Base-by-base conservation (phyloP, 2,888 invertebrate genomes). In the Coecobrya sp. region DNA sequence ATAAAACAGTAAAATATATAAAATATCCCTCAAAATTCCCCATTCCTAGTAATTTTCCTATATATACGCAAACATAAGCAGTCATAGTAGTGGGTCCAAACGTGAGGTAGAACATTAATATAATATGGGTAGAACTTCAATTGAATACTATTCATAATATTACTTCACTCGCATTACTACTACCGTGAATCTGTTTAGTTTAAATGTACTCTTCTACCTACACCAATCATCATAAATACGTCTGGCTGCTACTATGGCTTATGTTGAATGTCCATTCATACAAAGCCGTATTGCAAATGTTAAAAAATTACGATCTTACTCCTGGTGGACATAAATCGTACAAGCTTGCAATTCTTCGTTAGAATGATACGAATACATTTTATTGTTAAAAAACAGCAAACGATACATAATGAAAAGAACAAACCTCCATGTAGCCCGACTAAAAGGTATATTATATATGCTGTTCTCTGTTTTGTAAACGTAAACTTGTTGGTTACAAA, bases 1-100 rank as follows among this genome's bases (percentile, higher is more conserved):
- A 89, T 89, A 85, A 89, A 89, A 68, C 81, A 89, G 89, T 65
- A 79, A 89, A 89, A 82, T 81, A 82, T 70, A 81, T 65, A 79
- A 89, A 89, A 82, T 81, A 82, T 70, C 81, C 76, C 49, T 73
- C 73, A 45, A 88, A 89, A 89, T 82, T 59, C 82, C 89, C 27
- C 89, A 84, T 73, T 84, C 70, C 59, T 73, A 73, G 27, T 81
- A 81, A n/a, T 49, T 81, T 81, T 81, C 73, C 73, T 73, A 42
- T 73, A 73, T 36, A 73, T 7, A 7, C 2, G 36, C 7, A 36
- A 36, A 36, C 36, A 36, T 36, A 4, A 36, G 2, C 4, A 30
- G n/a, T 55, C 1, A 55, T 19, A 55, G 7, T 13, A 55, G 55
- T n/a, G 13, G 7, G 22, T 62, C 22, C 25, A 65, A 62, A 13